A percentile compares a stretch with the other conserved stretches of the same genome.
Conservation (phyloP, 2,797 vertebrate genomes). For the Capromys pilorides region DNA sequence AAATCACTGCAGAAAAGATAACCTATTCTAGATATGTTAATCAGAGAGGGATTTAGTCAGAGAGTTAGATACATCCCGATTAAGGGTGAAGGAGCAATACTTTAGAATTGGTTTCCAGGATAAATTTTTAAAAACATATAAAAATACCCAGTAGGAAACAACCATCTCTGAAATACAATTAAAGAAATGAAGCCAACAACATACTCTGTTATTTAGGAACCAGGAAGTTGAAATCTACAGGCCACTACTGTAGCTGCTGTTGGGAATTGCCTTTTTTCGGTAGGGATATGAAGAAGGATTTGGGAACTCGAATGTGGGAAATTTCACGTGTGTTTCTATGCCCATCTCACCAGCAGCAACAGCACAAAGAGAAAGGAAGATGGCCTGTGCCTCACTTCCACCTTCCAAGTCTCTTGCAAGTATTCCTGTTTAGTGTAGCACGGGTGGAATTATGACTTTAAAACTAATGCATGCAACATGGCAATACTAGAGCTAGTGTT, state of each 20-base stretch:
- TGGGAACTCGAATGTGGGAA: not conserved
- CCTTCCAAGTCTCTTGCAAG: constrained; percentile 1
- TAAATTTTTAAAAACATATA: constrained; percentile 13
- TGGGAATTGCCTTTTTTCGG: not conserved
- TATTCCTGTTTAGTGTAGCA: not conserved
- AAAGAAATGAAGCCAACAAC: not conserved
- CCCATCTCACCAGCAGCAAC: not conserved
- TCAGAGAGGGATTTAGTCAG: not conserved
- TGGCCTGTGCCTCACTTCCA: not conserved
- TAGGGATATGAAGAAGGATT: not conserved
- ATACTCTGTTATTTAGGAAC: not conserved
- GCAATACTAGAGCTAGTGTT: not conserved
- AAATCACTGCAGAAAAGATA: not conserved
- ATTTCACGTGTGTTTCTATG: not conserved
- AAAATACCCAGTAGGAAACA: constrained; percentile 17
- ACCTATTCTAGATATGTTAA: no score
- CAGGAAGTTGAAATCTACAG: constrained; percentile 35
- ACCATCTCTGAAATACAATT: not conserved
- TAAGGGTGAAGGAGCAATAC: not conserved
- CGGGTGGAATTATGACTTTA: not conserved
- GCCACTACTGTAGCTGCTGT: not conserved
- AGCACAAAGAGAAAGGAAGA: not conserved
- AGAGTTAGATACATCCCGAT: not conserved
- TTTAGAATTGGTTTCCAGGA: not conserved
- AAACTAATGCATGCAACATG: not conserved